Base-by-base conservation (phyloP, 2,888 invertebrate species). In the Pterostichus niger region DNA sequence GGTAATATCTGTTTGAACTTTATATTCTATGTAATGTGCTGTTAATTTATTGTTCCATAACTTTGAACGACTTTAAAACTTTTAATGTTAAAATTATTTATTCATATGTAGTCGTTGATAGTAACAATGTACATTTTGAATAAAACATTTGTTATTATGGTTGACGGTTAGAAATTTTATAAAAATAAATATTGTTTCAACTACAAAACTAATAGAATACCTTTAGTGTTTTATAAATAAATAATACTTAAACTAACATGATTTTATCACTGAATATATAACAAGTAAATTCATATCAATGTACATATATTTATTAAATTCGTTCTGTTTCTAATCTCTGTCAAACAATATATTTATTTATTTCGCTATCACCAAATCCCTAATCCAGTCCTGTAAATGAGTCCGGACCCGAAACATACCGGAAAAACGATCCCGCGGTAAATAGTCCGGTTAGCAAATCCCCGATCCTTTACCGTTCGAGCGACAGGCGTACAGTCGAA, bases 401-500 rank as follows among this genome's bases (percentile, higher is more conserved):
- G 24, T 24, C 24, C 24, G 24, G 24, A 24, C 24, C 64, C 64
- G 59, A 6, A 56, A n/a, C 24, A 13, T 15, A 56, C 31, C 33
- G 80, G 68, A 40, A 24, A 64, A 79, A 15, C 61, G 61, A 49
- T 61, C 24, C 46, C 11, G 40, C 56, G 64, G 64, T 80, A 80
- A 80, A 80, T 64, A 80, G 15, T 17, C 54, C 52, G 11, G 10
- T 46, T 15, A 40, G 17, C 64, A 40, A 33, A 24, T 35, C 49
- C 11, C 46, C 40, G 15, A 56, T 77, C 56, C 71, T 68, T 80
- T 80, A 80, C 68, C 80, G 80, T 13, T 80, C 44, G 44, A 73
- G 24, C 73, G 17, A 15, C 31, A 13, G 15, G 5, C 61, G 17
- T 54, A 17, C 54, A 54, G 0, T 54, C 68, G n/a, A 6, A 54